These are phyloP conservation scores for Uromys caudimaculatus DNA, from an alignment of 2,797 vertebrate genomes.

Conservation along the genomic window DNA sequence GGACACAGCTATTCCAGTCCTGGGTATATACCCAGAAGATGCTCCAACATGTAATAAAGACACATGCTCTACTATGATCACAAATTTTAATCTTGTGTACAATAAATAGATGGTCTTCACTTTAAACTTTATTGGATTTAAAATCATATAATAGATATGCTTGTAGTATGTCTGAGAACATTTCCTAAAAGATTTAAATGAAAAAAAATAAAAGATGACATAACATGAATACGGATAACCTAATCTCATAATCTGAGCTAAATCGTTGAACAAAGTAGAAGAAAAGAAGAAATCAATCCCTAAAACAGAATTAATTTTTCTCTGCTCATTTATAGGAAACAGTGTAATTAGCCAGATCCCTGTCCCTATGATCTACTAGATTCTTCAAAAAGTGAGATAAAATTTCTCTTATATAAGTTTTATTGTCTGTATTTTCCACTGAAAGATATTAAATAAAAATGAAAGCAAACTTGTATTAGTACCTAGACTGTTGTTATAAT, in stretches of 20 bases:
- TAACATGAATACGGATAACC: neutral
- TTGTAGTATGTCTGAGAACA: neutral
- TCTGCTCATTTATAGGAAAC: neutral
- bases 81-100: neutral
- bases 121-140: neutral
- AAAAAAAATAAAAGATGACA: neutral
- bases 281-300: neutral
- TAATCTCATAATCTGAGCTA: neutral
- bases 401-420: neutral
- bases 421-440: neutral
- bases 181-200: neutral
- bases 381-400: neutral
- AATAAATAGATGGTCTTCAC: neutral
- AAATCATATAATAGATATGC: neutral
- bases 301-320: no score
- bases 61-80: no score
- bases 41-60: no score
- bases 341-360: neutral
- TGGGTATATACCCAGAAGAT: no score
- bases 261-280: accelerated
- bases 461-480: neutral
- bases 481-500: neutral
- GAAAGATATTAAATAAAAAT: neutral
- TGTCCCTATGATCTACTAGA: neutral
- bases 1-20: no score